These are phyloP conservation scores for Morus bassanus DNA, from an alignment of 2,797 vertebrate genomes.

Conservation along the genomic window DNA sequence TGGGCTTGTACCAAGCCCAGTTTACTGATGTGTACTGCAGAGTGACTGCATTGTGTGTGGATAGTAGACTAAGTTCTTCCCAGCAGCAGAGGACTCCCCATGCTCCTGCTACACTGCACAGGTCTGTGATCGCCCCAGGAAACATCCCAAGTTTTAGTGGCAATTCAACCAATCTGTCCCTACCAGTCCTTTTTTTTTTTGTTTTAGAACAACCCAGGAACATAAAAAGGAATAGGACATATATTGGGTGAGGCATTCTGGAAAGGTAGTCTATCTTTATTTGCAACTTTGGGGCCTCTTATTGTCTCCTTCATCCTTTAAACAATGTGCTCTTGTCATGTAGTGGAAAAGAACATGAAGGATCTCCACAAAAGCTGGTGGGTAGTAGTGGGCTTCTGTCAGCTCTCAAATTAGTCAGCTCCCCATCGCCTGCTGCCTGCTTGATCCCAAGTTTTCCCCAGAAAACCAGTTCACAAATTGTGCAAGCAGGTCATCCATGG, in stretches of 20 bases:
- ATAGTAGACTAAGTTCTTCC: neutral
- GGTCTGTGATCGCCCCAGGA: neutral
- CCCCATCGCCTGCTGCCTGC: neutral
- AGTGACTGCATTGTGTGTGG: neutral
- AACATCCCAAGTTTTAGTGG: neutral
- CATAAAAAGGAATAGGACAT: neutral
- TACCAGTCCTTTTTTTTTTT: neutral
- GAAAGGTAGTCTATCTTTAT: neutral
- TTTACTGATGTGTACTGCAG: neutral
- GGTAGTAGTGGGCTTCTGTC: neutral
- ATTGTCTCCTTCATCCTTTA: neutral
- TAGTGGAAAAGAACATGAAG: neutral
- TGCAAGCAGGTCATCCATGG: neutral
- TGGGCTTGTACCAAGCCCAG: neutral
- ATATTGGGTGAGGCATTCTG: neutral
- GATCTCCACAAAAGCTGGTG: neutral
- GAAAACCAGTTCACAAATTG: neutral
- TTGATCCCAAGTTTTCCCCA: neutral
- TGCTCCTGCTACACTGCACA: fast-evolving
- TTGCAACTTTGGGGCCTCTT: neutral
- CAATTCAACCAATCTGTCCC: neutral
- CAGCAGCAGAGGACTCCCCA: neutral
- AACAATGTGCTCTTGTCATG: neutral
- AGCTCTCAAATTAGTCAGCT: neutral
- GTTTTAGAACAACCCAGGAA: neutral